Evolutionary conservation across 2,888 invertebrate genomes (phyloP), one percentile per base, ranked within the genome.

Genomic region (Athalia cordata): DNA sequence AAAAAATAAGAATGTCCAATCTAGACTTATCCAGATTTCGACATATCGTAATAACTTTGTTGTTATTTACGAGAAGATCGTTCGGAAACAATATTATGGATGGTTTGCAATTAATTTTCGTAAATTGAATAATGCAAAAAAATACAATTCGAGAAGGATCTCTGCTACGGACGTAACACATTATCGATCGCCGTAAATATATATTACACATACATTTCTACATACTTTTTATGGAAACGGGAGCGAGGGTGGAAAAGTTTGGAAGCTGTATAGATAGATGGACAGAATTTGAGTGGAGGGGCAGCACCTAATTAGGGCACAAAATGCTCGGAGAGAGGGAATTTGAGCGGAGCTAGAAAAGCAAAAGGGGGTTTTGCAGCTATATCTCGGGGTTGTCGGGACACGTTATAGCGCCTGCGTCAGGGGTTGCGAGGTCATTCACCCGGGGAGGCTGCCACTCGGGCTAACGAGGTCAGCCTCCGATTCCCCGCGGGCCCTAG

Each of bases 311-410:
- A 64, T 64, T 64, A 64, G 64, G 64, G 64, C 64, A 45, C 43
- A 64, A 64, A 64, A 64, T 45, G 64, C 5, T 45, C 45, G 64
- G 64, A 64, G 45, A 64, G 11, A 52, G 64, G 78, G 66, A 90
- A 88, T 77, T 74, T 81, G 89, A 90, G 88, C 91, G 91, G 64
- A 91, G 91, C 91, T 15, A 91, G 90, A 90, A 91, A 91, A 91
- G 68, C 68, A 59, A 67, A 59, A 81, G 74, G 70, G 6, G 45
- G 64, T 7, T 55, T 57, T 86, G 87, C 83, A 79, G 81, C 81
- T 84, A 85, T 90, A 55, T 57, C 70, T 75, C 75, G 75, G 75
- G 62, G 70, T 72, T 72, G 61, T 78, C 79, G 78, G 74, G 11
- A 55, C 47, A 66, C 6, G n/a, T 47, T 7, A 8, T 65, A 57